A percentile compares a stretch with the other conserved stretches of the same genome.
Conservation (phyloP, 2,113 vertebrate genomes). For the Macrotus californicus region DNA sequence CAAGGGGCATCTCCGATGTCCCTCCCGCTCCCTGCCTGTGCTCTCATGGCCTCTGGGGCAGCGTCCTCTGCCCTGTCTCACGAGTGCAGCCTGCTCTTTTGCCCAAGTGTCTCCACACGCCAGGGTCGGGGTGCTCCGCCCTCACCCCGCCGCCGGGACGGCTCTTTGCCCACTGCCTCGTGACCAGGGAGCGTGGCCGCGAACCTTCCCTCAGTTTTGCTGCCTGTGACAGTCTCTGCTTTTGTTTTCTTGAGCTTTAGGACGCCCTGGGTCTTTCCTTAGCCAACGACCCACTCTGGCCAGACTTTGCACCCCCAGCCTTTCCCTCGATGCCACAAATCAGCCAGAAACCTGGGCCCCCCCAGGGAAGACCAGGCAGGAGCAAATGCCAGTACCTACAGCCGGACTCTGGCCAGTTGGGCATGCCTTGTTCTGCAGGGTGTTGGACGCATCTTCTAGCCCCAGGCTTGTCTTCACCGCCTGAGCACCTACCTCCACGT, state of each 20-base stretch:
- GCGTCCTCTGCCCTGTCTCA: background rate
- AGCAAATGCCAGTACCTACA: fast-evolving
- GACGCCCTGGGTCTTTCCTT: background rate
- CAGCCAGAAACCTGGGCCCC: background rate
- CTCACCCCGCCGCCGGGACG: background rate
- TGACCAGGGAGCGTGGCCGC: background rate
- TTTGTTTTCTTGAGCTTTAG: background rate
- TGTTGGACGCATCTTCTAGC: background rate
- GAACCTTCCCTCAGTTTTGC: background rate
- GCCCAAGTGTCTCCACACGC: no score
- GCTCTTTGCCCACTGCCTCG: fast-evolving
- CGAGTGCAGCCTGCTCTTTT: fast-evolving
- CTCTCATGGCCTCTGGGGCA: background rate
- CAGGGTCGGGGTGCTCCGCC: background rate
- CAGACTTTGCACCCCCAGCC: background rate
- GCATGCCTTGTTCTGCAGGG: background rate
- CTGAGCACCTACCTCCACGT: no score
- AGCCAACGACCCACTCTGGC: no score
- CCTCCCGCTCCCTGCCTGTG: background rate
- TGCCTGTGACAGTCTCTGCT: background rate
- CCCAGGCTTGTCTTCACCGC: no score
- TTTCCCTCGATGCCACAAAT: fast-evolving
- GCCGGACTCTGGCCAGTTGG: no score
- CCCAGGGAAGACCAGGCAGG: background rate
- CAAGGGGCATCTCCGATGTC: no score